Percentiles rank a stretch among this genome's conserved stretches.
Evolutionary conservation across 2,797 vertebrate genomes (phyloP).

Genomic region (Gastrophryne carolinensis): DNA sequence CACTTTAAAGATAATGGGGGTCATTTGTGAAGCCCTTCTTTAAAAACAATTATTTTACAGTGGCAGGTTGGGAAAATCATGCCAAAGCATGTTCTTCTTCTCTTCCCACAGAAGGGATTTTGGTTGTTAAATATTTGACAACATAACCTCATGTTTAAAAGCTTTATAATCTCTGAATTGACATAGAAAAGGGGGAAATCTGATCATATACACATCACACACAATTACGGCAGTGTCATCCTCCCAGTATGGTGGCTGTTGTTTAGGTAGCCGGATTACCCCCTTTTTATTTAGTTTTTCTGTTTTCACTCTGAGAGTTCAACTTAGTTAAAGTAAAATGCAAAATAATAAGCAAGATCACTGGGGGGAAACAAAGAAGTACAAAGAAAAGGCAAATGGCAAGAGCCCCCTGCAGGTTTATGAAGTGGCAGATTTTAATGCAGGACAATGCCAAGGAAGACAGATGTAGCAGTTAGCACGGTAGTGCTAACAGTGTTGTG

Average conservation of each 20-base stretch:
- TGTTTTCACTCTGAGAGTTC: neutral
- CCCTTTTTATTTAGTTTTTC: neutral
- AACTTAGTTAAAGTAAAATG: neutral
- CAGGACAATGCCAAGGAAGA: neutral
- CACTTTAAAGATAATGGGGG: no score
- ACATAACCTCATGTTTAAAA: no score
- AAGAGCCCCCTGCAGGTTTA: slow-evolving; percentile 25
- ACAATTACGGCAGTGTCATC: neutral
- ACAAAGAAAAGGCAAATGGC: slow-evolving; percentile 42
- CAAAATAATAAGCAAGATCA: slow-evolving; percentile 3
- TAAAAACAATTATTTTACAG: no score
- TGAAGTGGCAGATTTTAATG: slow-evolving; percentile 23
- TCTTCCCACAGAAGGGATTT: no score
- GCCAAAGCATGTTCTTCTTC: no score
- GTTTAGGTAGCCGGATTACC: neutral
- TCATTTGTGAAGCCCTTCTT: no score
- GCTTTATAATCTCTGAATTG: no score
- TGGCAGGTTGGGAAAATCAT: no score
- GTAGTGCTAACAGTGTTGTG: slow-evolving; percentile 20
- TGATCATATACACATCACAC: neutral
- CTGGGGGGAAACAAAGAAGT: slow-evolving; percentile 1
- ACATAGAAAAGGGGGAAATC: neutral
- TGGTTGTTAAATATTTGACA: no score
- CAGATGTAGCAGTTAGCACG: slow-evolving; percentile 40
- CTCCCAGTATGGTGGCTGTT: neutral